Evolutionary conservation across 2,113 vertebrate species (phyloP).

Genomic region (Baryphthengus martii): DNA sequence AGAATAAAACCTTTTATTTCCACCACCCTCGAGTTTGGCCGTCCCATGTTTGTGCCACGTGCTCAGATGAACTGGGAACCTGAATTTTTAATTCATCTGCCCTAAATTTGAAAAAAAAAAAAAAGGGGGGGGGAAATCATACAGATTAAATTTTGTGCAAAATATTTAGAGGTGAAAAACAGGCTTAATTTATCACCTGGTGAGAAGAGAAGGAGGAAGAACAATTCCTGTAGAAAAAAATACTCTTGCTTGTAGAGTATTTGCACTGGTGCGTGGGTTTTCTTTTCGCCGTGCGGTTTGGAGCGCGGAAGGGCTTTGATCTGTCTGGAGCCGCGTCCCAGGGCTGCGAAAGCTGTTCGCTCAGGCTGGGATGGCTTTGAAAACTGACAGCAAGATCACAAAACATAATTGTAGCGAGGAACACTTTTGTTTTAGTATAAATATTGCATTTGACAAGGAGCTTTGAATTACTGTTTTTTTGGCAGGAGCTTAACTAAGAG

Average conservation of each 20-base stretch:
- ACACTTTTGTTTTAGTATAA: background rate
- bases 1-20: background rate
- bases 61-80: background rate
- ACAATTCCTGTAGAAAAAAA: background rate
- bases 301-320: background rate
- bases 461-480: background rate
- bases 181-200: background rate
- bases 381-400: background rate
- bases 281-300: background rate
- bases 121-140: too few relatives aligned
- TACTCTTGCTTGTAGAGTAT: background rate
- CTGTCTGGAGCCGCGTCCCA: background rate
- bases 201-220: background rate
- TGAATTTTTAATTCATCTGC: background rate
- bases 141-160: background rate
- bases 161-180: background rate
- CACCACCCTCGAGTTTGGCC: background rate
- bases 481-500: background rate
- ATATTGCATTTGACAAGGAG: background rate
- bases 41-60: rapidly evolving
- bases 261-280: background rate
- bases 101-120: background rate
- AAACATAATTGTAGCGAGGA: background rate
- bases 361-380: background rate
- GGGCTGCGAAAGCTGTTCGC: background rate